A percentile compares a stretch with the other conserved stretches of the same genome.
Evolutionary conservation across 2,888 invertebrate genomes (phyloP).

Genomic region (Eilema depressum): DNA sequence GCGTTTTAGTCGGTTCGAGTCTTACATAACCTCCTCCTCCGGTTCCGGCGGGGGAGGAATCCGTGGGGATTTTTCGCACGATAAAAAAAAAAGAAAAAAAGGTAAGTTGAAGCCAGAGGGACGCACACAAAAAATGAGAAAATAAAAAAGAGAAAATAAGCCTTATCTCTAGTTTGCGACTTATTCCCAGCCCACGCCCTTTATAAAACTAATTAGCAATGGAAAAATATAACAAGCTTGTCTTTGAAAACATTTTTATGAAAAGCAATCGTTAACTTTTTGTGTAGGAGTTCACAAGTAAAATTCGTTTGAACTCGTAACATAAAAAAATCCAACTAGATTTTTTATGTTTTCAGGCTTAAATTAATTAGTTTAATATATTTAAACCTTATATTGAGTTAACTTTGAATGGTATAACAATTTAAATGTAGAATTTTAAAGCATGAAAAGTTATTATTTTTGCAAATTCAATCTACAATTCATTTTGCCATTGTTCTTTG

Average conservation of each 20-base stretch:
- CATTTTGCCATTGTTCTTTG: background rate
- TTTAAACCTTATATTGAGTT: background rate
- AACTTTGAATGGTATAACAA: background rate
- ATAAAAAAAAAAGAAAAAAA: too few relatives aligned
- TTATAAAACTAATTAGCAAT: slow-evolving; percentile 1
- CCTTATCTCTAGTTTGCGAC: background rate
- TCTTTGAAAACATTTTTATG: background rate
- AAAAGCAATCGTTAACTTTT: background rate
- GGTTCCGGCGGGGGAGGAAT: too few relatives aligned
- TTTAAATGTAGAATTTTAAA: background rate
- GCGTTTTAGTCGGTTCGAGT: too few relatives aligned
- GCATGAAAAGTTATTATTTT: background rate
- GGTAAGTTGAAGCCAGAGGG: too few relatives aligned
- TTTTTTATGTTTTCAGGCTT: background rate
- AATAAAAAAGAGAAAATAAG: background rate
- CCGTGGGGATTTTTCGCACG: too few relatives aligned
- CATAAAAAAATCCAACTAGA: background rate
- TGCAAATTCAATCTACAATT: background rate
- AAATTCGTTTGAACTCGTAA: background rate
- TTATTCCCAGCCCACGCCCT: background rate
- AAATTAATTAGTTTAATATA: background rate
- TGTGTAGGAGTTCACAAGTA: background rate
- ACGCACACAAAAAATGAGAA: background rate
- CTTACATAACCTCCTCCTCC: too few relatives aligned
- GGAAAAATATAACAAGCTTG: background rate